A percentile compares a stretch with the other conserved stretches of the same genome.
Conservation (phyloP, 2,797 vertebrate species). For the Staurois parvus region DNA sequence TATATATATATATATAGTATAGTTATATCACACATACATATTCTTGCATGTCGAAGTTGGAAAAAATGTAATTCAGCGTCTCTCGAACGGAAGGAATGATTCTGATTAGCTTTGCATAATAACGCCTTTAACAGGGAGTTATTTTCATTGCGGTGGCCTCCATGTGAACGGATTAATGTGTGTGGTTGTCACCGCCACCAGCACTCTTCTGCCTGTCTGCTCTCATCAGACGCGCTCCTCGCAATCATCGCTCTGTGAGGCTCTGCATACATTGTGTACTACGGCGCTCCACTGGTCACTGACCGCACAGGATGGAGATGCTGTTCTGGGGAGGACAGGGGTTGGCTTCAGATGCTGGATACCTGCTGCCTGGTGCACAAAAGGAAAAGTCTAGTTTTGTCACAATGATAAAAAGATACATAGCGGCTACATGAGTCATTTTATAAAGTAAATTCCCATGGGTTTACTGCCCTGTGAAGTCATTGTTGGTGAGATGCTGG, state of each 20-base stretch:
- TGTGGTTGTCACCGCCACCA: slow-evolving; percentile 63
- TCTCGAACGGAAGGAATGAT: slow-evolving; percentile 39
- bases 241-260: neutral
- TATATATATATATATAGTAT: no score
- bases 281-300: neutral
- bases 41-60: neutral
- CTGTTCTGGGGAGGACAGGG: neutral
- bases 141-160: slow-evolving; percentile 25
- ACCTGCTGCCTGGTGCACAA: no score
- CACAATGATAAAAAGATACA: no score
- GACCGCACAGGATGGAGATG: neutral
- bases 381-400: no score
- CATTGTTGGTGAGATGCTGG: no score
- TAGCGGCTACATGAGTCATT: no score
- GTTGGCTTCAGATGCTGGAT: no score
- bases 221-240: slow-evolving; percentile 62
- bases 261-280: neutral
- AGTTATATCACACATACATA: no score
- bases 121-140: slow-evolving; percentile 43
- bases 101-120: slow-evolving; percentile 60
- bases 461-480: no score
- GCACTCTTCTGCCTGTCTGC: slow-evolving; percentile 67
- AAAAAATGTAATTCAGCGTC: slow-evolving; percentile 19
- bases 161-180: slow-evolving; percentile 21
- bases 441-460: no score